Conservation (phyloP, 2,113 vertebrate genomes). For the Maccullochella peelii region DNA sequence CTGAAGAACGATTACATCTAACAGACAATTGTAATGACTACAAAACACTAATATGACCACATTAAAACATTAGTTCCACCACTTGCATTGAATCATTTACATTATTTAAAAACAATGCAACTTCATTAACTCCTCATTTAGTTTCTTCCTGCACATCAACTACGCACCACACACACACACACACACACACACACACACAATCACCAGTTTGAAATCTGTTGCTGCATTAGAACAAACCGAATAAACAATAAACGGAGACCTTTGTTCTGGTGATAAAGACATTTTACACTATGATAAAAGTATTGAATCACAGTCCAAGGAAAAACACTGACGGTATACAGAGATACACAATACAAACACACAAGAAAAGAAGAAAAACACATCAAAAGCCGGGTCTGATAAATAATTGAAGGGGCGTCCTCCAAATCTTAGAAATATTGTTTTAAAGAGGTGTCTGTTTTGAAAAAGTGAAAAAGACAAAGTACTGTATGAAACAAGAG, state of each 20-base stretch:
- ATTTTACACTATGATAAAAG: constrained; percentile 15
- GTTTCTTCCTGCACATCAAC: constrained; percentile 18
- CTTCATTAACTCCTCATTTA: constrained; percentile 54
- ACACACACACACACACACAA: constrained; percentile 10
- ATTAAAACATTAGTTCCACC: constrained; percentile 57
- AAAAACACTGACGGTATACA: constrained; percentile 6
- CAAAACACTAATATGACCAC: background rate
- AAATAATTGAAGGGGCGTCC: constrained; percentile 41
- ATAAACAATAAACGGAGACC: constrained; percentile 2
- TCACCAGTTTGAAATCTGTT: constrained; percentile 19
- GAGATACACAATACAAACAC: constrained; percentile 10
- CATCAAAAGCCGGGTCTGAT: constrained; percentile 45
- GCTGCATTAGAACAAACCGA: background rate
- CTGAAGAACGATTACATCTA: constrained; percentile 14
- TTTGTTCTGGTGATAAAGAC: constrained; percentile 16
- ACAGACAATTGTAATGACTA: constrained; percentile 24
- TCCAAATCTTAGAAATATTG: constrained; percentile 29
- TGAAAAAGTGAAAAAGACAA: constrained; percentile 20
- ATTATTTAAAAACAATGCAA: constrained; percentile 48
- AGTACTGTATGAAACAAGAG: background rate
- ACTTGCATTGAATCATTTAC: constrained; percentile 44
- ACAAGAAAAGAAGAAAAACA: constrained; percentile 7
- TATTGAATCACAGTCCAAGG: constrained; percentile 20
- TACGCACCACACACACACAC: background rate
- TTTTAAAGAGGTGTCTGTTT: constrained; percentile 22